phyloP scores from a whole-genome alignment of 2,888 invertebrate genomes.

The Ophion ellenae region DNA sequence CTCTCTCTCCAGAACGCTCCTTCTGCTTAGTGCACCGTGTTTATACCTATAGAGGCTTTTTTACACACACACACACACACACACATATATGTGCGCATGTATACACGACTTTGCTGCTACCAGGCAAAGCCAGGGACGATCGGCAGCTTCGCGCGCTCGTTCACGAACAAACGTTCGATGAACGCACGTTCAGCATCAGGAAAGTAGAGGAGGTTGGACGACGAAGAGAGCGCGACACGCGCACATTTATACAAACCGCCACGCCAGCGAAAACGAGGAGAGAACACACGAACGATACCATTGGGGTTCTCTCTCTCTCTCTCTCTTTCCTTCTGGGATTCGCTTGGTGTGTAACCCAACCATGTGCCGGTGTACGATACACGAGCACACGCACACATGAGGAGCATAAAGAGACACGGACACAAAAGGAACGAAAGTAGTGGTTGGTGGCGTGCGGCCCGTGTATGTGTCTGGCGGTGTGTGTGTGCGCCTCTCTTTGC shows the following conservation, averaged over 20 bases:
- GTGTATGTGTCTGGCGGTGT: conserved; percentile 18
- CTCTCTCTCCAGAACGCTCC: conserved; percentile 38
- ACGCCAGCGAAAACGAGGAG: conserved; percentile 58
- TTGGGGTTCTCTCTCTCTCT: conserved; percentile 42
- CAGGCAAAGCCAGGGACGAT: conserved; percentile 58
- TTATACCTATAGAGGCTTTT: conserved; percentile 1
- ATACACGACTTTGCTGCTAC: conserved; percentile 33
- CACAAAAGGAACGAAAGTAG: conserved; percentile 44
- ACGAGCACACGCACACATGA: neutral
- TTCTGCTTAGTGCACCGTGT: conserved; percentile 30
- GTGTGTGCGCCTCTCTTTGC: conserved; percentile 47
- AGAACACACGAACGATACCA: conserved; percentile 49
- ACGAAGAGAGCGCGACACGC: conserved; percentile 55
- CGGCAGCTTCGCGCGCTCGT: conserved; percentile 51
- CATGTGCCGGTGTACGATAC: conserved; percentile 27
- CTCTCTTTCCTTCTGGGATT: conserved; percentile 22
- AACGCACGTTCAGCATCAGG: conserved; percentile 62
- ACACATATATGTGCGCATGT: neutral
- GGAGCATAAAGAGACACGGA: conserved; percentile 13
- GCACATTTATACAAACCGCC: conserved; percentile 60
- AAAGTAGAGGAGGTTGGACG: conserved; percentile 52
- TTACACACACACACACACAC: neutral
- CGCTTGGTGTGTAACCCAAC: conserved; percentile 17
- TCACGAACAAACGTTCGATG: conserved; percentile 61
- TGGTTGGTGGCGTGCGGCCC: conserved; percentile 62